Evolutionary conservation across 53 echinoderm and acorn worm genomes (phyloP).

Genomic region (Paracentrotus lividus): DNA sequence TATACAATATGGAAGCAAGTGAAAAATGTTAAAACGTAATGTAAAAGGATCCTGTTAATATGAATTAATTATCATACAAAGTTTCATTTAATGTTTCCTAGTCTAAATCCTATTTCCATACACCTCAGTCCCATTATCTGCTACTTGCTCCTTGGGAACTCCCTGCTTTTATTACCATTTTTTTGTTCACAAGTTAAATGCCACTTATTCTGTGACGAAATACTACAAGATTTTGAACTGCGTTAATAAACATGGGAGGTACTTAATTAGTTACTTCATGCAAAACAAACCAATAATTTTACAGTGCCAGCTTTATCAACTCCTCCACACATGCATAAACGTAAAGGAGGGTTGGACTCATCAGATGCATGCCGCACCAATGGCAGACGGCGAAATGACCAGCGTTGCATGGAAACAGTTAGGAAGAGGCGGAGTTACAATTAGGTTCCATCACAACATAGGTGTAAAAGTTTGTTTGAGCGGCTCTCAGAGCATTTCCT

Average conservation of each 20-base stretch:
- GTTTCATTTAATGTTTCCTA: neutral
- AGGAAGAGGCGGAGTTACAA: conserved; percentile 73
- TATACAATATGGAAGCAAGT: neutral
- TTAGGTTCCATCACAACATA: conserved; percentile 65
- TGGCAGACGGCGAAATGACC: neutral
- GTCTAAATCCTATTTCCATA: too few relatives aligned
- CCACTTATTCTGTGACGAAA: too few relatives aligned
- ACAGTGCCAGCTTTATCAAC: too few relatives aligned
- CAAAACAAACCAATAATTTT: too few relatives aligned
- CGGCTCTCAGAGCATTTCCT: conserved; percentile 63
- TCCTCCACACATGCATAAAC: neutral
- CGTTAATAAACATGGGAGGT: too few relatives aligned
- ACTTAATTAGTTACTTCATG: too few relatives aligned
- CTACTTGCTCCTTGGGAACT: neutral
- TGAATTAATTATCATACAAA: neutral
- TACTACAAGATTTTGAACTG: too few relatives aligned
- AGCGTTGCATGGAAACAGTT: conserved; percentile 45
- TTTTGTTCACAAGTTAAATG: neutral
- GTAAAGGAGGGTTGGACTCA: neutral
- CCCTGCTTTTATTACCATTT: neutral
- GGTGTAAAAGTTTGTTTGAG: conserved; percentile 39
- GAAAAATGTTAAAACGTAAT: too few relatives aligned
- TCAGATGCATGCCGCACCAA: neutral
- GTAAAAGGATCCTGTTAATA: neutral
- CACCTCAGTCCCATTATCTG: neutral